Conservation (phyloP, 2,113 vertebrate genomes). For the Kryptolebias marmoratus region DNA sequence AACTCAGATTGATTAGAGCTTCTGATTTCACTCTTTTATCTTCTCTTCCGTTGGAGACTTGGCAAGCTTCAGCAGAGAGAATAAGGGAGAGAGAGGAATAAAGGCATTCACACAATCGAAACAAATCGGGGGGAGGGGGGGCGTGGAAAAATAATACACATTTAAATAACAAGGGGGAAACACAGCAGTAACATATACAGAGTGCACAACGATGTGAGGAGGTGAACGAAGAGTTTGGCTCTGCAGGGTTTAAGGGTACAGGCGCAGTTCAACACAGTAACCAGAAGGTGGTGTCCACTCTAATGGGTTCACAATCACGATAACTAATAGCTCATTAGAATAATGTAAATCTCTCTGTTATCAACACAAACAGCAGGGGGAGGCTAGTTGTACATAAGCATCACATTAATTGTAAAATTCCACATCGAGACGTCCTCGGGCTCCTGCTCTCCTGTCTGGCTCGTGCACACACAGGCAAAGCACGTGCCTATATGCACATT, state of each 20-base stretch:
- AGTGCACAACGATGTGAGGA: constrained; percentile 57
- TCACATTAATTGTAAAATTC: constrained; percentile 60
- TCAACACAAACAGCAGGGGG: constrained; percentile 70
- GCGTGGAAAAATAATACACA: constrained; percentile 45
- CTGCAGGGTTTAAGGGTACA: constrained; percentile 27
- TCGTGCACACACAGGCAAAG: constrained; percentile 54
- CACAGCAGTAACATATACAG: constrained; percentile 61
- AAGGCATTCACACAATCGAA: constrained; percentile 44
- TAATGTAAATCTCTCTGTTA: constrained; percentile 73
- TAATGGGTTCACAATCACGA: constrained; percentile 75
- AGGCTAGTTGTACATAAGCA: constrained; percentile 62
- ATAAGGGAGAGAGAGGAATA: constrained; percentile 6
- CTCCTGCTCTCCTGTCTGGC: constrained; percentile 42
- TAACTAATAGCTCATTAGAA: constrained; percentile 75
- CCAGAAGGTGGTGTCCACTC: constrained; percentile 72
- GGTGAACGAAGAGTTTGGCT: constrained; percentile 31
- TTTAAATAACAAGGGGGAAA: constrained; percentile 59
- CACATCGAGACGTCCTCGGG: constrained; percentile 44
- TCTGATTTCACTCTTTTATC: constrained; percentile 69
- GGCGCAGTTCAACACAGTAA: constrained; percentile 72
- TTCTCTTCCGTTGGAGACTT: constrained; percentile 39
- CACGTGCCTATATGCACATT: constrained; percentile 61
- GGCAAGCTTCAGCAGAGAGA: constrained; percentile 38
- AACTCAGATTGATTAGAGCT: constrained; percentile 60
- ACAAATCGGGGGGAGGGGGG: constrained; percentile 24